Base-by-base conservation (phyloP, 2,113 vertebrate genomes). In the Lagenorhynchus albirostris region DNA sequence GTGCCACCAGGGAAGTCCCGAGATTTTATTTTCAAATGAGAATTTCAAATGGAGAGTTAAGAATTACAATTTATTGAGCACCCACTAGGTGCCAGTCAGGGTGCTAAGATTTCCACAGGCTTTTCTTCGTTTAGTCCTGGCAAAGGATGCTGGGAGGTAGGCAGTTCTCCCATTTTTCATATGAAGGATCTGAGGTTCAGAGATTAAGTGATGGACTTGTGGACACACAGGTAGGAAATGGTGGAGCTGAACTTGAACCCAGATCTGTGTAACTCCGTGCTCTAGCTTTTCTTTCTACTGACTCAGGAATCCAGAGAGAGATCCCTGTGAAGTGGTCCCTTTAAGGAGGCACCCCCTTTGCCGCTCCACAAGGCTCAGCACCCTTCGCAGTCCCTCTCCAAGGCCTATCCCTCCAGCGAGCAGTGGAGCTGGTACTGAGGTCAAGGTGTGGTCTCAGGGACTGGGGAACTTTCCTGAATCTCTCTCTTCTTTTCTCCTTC, bases 81-180 rank as follows among this genome's bases (percentile, higher is more conserved):
- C 18, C 53, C 4, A n/a, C n/a, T 44, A 5, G 80, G 73, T 63
- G n/a, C 94, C 81, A 67, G 67, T 90, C 23, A 60, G 67, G 3
- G 47, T 14, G 60, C 25, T 74, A 33, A 38, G 26, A 58, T 26
- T 67, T 68, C 41, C 88, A 82, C 21, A 12, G 13, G 60, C 38
- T n/a, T 62, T 68, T 67, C 31, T 67, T 87, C 58, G 4, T 87
- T 50, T 33, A 10, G 4, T n/a, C 50, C 58, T 82, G 29, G 1
- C 80, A 1, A 1, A 1, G 0, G 1, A 0, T 13, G 2, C 74
- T 5, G 11, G 18, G n/a, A 82, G 25, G n/a, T 15, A 60, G 21
- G 38, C 18, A 31, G 62, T 8, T 38, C 25, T 73, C 60, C 67
- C 7, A 3, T 60, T 71, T 92, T 67, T 71, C 47, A 29, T 17